Evolutionary conservation across 2,888 invertebrate genomes (phyloP), one percentile per base, ranked within the genome.

Genomic region (Electrophaes corylata): DNA sequence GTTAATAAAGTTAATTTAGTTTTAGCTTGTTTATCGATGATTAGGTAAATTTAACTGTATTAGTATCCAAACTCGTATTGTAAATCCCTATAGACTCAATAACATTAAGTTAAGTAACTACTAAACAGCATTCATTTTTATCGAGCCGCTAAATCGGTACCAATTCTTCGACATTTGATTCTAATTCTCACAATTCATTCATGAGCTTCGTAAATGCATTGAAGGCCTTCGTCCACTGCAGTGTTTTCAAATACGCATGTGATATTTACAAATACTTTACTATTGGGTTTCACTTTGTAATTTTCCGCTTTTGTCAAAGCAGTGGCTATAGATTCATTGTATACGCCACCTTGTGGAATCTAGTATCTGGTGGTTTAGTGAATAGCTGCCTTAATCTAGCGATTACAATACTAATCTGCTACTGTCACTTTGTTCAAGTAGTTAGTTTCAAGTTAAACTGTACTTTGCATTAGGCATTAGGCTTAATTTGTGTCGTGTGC

Each of bases 381-480:
- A 6, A 49, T 26, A 45, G 39, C 35, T 8, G 44, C 44, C 51
- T 53, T 59, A 18, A 8, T 63, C 46, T 63, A 62, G 70, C 63
- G 69, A 62, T 67, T 61, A 60, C 64, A 66, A 64, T 65, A 69
- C 71, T 76, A 75, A 78, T 81, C 80, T 76, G 81, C 81, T 84
- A 82, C 76, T 73, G 79, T 71, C 67, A 78, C 89, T 89, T 91
- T 91, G 89, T 85, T 71, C 78, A 88, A 89, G 83, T 87, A 88
- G 81, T 91, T 90, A 90, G 90, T 90, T 83, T 83, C 83, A 77
- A 84, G 87, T 83, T 88, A 86, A 88, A 84, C 84, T 78, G 69
- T 76, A 73, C 88, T 90, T 91, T 88, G 79, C 89, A 79, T 86
- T 88, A 80, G 81, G 81, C 81, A 88, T 91, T 91, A 91, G 88